A percentile compares a stretch with the other conserved stretches of the same genome.
Conservation (phyloP, 2,888 invertebrate genomes). For the Strigamia transsilvanica region DNA sequence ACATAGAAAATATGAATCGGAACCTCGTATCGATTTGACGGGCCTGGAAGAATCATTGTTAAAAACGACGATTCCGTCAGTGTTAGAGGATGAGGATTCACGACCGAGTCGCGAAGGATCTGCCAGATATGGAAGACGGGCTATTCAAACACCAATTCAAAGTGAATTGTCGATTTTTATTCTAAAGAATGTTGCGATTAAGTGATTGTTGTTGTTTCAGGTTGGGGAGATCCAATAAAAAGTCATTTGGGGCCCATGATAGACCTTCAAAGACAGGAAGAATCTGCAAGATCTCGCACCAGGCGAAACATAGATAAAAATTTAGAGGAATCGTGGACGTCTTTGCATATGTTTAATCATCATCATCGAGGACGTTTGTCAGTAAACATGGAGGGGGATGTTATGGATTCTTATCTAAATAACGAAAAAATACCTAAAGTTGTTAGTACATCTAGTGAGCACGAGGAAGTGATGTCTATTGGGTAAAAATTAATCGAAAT, state of each 20-base stretch:
- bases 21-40: conserved; percentile 20
- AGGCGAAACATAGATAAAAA: conserved; percentile 43
- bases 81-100: conserved; percentile 12
- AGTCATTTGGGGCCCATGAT: neutral
- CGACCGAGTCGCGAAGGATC: conserved; percentile 51
- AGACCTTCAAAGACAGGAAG: neutral
- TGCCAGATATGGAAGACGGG: conserved; percentile 53
- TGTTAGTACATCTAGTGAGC: neutral
- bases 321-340: conserved; percentile 54
- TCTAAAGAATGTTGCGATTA: neutral
- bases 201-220: conserved; percentile 1
- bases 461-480: neutral
- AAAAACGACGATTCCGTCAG: neutral
- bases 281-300: conserved; percentile 33
- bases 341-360: conserved; percentile 53
- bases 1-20: conserved; percentile 39
- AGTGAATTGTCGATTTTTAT: conserved; percentile 16
- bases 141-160: conserved; percentile 51
- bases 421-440: conserved; percentile 13
- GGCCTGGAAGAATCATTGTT: neutral
- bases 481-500: conserved; percentile 12
- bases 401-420: conserved; percentile 37
- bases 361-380: conserved; percentile 53
- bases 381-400: conserved; percentile 51
- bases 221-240: conserved; percentile 50